These are phyloP conservation scores for Stegodyphus mimosarum DNA, from an alignment of 1,140 invertebrate species.

Conservation along the genomic window DNA sequence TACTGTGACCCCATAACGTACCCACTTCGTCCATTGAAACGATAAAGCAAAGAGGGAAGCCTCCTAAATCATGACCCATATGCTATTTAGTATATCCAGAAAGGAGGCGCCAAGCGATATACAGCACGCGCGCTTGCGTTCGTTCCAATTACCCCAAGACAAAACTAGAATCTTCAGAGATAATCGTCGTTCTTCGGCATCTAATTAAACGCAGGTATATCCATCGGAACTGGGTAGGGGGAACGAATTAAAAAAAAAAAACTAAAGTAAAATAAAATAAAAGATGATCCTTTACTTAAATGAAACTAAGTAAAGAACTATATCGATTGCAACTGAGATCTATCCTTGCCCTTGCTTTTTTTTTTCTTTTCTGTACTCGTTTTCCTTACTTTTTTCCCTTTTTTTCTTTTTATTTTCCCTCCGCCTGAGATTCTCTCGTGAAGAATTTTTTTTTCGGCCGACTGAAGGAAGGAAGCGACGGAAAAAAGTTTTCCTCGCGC, in stretches of 20 bases:
- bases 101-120: no score
- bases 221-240: neutral
- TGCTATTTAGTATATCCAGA: no score
- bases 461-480: slow-evolving; percentile 54
- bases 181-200: slow-evolving; percentile 54
- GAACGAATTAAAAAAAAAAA: slow-evolving; percentile 3
- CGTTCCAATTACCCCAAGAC: slow-evolving; percentile 38
- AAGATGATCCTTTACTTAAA: slow-evolving; percentile 58
- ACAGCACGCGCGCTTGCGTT: no score
- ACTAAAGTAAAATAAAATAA: slow-evolving; percentile 48
- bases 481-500: slow-evolving; percentile 55
- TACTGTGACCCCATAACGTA: no score
- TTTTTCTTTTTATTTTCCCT: neutral
- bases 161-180: slow-evolving; percentile 50
- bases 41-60: no score
- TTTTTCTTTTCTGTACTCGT: neutral
- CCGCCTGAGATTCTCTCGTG: neutral
- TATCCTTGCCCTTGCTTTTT: no score
- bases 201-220: slow-evolving; percentile 57
- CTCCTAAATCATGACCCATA: no score
- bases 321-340: slow-evolving; percentile 56
- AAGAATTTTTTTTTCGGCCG: slow-evolving; percentile 28
- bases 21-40: no score
- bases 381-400: neutral
- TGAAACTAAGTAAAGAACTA: slow-evolving; percentile 59